These are phyloP conservation scores for Gonioctena quinquepunctata DNA, from an alignment of 1,140 invertebrate species.

Conservation along the genomic window DNA sequence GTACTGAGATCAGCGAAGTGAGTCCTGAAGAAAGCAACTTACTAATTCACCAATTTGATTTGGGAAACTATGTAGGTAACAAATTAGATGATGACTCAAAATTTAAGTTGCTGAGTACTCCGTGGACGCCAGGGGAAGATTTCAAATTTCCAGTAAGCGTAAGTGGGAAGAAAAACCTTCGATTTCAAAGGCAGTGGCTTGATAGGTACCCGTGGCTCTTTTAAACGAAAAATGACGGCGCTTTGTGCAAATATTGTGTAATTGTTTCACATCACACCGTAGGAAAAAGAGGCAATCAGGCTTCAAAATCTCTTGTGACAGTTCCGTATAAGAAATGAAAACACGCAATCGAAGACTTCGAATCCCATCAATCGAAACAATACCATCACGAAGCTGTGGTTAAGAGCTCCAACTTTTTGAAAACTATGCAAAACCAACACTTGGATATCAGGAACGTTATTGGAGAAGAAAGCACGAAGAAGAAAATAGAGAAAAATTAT, in stretches of 20 bases:
- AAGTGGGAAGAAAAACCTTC: no score
- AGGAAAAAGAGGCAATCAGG: neutral
- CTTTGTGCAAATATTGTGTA: slow-evolving; percentile 15
- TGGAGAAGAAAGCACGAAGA: neutral
- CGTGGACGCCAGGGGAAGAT: no score
- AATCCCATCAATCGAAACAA: neutral
- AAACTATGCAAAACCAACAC: neutral
- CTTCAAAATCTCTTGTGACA: neutral
- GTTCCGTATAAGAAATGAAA: slow-evolving; percentile 6
- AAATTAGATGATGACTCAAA: no score
- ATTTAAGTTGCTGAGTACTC: no score
- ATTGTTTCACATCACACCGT: neutral
- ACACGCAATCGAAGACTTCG: neutral
- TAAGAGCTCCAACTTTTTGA: neutral
- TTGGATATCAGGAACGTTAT: neutral
- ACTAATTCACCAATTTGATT: no score
- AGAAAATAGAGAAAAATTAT: slow-evolving; percentile 10
- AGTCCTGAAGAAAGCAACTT: no score
- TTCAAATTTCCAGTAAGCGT: no score
- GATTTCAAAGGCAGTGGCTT: no score
- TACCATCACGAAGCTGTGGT: neutral
- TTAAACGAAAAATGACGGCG: slow-evolving; percentile 2
- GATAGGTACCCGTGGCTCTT: neutral
- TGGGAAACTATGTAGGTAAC: no score
- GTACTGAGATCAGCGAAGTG: no score